Conservation (phyloP, 1,140 invertebrate species). For the Polypedilum vanderplanki region DNA sequence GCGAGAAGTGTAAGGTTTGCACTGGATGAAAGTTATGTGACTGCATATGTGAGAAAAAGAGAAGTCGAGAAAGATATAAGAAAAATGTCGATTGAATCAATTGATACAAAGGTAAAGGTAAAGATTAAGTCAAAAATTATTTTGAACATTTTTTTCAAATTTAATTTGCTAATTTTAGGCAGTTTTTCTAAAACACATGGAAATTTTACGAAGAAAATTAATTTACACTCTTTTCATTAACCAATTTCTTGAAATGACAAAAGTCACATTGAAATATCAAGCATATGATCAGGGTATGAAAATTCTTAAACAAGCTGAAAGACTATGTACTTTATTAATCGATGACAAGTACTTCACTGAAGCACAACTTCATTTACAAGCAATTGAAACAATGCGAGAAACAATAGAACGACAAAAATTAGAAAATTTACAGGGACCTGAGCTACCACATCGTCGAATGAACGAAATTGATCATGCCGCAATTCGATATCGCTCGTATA, state of each 20-base stretch:
- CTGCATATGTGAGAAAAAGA: conserved; percentile 36
- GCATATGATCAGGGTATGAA: conserved; percentile 52
- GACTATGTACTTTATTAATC: conserved; percentile 55
- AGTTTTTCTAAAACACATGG: conserved; percentile 45
- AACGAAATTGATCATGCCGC: conserved; percentile 29
- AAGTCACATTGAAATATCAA: conserved; percentile 52
- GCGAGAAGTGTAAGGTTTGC: conserved; percentile 37
- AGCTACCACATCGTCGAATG: conserved; percentile 30
- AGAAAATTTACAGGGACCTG: conserved; percentile 24
- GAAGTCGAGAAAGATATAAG: conserved; percentile 34
- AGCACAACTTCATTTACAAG: conserved; percentile 47
- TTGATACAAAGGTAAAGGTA: conserved; percentile 42
- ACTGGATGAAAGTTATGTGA: conserved; percentile 35
- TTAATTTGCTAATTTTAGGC: conserved; percentile 39
- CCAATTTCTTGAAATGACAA: conserved; percentile 60
- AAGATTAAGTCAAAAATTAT: neutral
- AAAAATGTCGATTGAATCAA: conserved; percentile 38
- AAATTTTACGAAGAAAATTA: conserved; percentile 47
- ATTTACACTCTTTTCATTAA: conserved; percentile 61
- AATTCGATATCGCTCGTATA: neutral
- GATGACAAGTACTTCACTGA: conserved; percentile 49
- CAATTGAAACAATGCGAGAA: conserved; percentile 45
- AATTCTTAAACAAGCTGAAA: conserved; percentile 60
- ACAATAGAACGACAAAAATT: neutral
- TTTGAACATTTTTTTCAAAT: conserved; percentile 6